Conservation (phyloP, 2,888 invertebrate species). For the Leptura quadrifasciata region DNA sequence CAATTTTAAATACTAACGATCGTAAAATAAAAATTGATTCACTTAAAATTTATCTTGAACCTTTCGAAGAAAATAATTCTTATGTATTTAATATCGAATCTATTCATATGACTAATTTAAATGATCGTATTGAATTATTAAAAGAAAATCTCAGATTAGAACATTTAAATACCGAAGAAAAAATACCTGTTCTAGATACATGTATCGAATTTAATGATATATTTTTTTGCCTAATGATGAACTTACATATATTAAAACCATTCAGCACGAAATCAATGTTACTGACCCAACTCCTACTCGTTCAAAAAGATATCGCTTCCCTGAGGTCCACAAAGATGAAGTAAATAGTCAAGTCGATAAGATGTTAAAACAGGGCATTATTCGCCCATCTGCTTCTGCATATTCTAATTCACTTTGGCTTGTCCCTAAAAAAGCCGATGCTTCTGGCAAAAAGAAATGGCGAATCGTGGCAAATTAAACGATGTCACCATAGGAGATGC, state of each 20-base stretch:
- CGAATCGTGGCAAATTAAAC: no score
- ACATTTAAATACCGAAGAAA: slow-evolving; percentile 62
- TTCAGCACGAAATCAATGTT: slow-evolving; percentile 58
- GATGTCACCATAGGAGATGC: no score
- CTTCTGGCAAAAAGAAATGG: no score
- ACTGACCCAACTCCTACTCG: slow-evolving; percentile 54
- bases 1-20: no score
- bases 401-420: no score
- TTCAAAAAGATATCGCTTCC: slow-evolving; percentile 61
- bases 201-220: slow-evolving; percentile 59
- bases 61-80: no score
- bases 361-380: slow-evolving; percentile 58
- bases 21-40: no score
- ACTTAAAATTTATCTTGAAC: no score
- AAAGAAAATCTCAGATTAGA: slow-evolving; percentile 42
- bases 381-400: slow-evolving; percentile 27
- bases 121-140: no score
- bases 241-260: slow-evolving; percentile 55
- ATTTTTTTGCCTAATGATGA: slow-evolving; percentile 59
- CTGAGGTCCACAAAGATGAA: slow-evolving; percentile 63
- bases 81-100: no score
- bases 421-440: no score
- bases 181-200: slow-evolving; percentile 52
- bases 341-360: slow-evolving; percentile 61
- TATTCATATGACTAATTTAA: no score